phyloP scores from a whole-genome alignment of 2,888 invertebrate species.

The Sarcophaga carnaria region DNA sequence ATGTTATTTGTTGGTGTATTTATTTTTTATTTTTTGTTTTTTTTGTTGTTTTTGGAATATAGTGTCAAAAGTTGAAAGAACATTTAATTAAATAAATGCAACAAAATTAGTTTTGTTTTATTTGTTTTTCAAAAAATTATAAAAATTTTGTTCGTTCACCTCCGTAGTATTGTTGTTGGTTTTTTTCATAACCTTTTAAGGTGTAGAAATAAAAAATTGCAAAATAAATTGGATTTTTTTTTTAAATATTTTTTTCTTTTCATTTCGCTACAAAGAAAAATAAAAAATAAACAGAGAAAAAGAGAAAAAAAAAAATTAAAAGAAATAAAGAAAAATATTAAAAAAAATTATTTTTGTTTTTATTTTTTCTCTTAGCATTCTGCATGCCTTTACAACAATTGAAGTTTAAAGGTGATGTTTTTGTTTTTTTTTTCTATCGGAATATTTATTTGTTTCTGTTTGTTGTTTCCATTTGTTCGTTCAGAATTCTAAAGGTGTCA shows the following conservation, averaged over 20 bases:
- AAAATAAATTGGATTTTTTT: slow-evolving; percentile 42
- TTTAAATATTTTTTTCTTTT: neutral
- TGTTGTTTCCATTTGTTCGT: slow-evolving; percentile 23
- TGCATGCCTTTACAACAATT: slow-evolving; percentile 37
- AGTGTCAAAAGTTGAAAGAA: slow-evolving; percentile 66
- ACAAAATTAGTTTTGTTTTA: slow-evolving; percentile 2
- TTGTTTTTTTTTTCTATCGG: neutral
- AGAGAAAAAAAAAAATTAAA: neutral
- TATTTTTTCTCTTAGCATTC: neutral
- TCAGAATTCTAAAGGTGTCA: slow-evolving; percentile 50
- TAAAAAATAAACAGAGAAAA: too few species aligned
- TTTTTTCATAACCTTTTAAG: slow-evolving; percentile 46
- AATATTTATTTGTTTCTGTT: neutral
- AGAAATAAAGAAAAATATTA: slow-evolving; percentile 10
- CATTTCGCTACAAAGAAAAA: neutral
- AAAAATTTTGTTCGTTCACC: slow-evolving; percentile 22
- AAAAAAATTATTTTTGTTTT: neutral
- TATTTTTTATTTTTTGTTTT: neutral
- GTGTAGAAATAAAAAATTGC: slow-evolving; percentile 40
- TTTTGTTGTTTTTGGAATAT: slow-evolving; percentile 40
- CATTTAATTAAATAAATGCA: slow-evolving; percentile 66
- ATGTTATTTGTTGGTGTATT: neutral
- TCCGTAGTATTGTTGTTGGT: slow-evolving; percentile 19
- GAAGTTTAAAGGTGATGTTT: slow-evolving; percentile 54
- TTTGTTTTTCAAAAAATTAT: neutral